These are phyloP conservation scores for Amyelois transitella DNA, from an alignment of 1,140 invertebrate genomes.

Conservation along the genomic window DNA sequence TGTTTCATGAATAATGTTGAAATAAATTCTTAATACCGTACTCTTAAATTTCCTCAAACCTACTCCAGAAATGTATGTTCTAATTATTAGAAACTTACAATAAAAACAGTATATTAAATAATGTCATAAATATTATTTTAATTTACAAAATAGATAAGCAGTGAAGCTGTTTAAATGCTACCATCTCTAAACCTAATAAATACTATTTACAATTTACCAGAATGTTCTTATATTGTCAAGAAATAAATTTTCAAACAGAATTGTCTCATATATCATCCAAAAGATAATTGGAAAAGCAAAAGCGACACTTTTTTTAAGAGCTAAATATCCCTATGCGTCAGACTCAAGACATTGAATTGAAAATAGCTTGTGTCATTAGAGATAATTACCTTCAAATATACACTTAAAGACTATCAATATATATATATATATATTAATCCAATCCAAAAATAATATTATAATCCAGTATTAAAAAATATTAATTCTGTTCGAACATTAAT, in stretches of 20 bases:
- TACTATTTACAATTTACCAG: conserved; percentile 71
- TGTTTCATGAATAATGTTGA: conserved; percentile 32
- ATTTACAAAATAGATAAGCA: conserved; percentile 65
- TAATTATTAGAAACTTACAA: conserved; percentile 49
- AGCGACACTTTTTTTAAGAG: too few relatives aligned
- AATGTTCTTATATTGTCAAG: conserved; percentile 27
- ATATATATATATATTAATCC: too few relatives aligned
- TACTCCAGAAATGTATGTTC: conserved; percentile 34
- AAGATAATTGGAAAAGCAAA: too few relatives aligned
- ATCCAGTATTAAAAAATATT: too few relatives aligned
- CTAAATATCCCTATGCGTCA: too few relatives aligned
- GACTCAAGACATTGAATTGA: too few relatives aligned
- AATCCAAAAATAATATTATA: too few relatives aligned
- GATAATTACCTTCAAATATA: too few relatives aligned
- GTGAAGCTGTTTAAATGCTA: conserved; percentile 63
- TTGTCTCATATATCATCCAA: not conserved
- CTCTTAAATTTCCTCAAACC: conserved; percentile 13
- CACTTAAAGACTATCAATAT: too few relatives aligned
- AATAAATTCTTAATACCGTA: conserved; percentile 27
- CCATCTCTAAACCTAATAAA: conserved; percentile 65
- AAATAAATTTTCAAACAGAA: not conserved
- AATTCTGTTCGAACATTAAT: not conserved
- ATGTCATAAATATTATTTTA: conserved; percentile 71
- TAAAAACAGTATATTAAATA: conserved; percentile 64
- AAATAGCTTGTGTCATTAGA: too few relatives aligned